Evolutionary conservation across 2,888 invertebrate species (phyloP), one percentile per base, ranked within the genome.

Genomic region (Leucophenga maculata): DNA sequence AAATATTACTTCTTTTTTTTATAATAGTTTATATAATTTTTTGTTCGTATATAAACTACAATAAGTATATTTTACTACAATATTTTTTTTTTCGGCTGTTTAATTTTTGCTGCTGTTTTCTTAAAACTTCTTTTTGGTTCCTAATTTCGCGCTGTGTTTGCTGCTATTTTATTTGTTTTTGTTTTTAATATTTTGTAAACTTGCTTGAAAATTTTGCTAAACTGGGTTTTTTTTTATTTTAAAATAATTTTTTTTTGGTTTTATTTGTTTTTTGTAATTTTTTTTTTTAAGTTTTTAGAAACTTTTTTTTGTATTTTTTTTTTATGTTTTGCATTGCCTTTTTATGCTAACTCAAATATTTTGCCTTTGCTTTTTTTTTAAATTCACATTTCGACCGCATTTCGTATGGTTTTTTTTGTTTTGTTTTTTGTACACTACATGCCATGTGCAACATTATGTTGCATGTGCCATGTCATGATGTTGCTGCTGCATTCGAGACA

Each of bases 31-130:
- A 70, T 65, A 67, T 64, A 65, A 16, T 69, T 68, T 75, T 71
- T 60, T 68, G 67, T 55, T 72, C n/a, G 26, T 65, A 74, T 67
- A 59, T 72, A 31, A 69, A 69, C 70, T 60, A 71, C 31, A 65
- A 68, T 74, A 68, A 72, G 78, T 83, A 79, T 83, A 78, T 85
- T 82, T 81, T 77, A 77, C 80, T 81, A 81, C 82, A 80, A 78
- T 77, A 77, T 78, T 76, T 67, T 22, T 77, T 77, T 78, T 76
- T 67, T 22, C 70, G 70, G 55, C 65, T 64, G 67, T 70, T 55
- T 64, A 68, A 74, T 69, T 67, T 69, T 22, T 32, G 31, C 39
- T 54, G 52, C 31, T 65, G 20, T 6, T 11, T 44, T 16, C n/a
- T 8, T 44, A 16, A 16, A 50, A 55, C 39, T 39, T 39, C 39